Evolutionary conservation across 2,888 invertebrate species (phyloP), one percentile per base, ranked within the genome.

Genomic region (Macaria notata): DNA sequence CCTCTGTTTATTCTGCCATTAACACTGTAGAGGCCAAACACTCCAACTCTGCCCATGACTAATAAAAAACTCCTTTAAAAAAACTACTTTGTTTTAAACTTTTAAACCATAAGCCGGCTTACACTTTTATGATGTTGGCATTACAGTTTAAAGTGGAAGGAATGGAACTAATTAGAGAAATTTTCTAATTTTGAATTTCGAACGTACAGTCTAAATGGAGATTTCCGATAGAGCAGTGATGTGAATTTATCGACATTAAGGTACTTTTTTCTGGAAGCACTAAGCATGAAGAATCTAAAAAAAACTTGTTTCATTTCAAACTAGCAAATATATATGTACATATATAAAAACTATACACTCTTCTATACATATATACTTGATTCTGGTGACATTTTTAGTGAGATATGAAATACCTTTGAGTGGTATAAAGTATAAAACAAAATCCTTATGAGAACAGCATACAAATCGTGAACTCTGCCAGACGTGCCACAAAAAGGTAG

Each of bases 1-100:
- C 49, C 56, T 54, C 54, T 84, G 72, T 86, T 86, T 83, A 71
- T 71, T 38, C 47, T 72, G 51, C 76, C 78, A 83, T 86, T 86
- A 83, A 69, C 86, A 79, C 79, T 66, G 50, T 29, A 66, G 71
- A 73, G 69, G 75, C 79, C 81, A 80, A 83, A 76, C 66, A 59
- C 54, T 54, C 54, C 51, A 44, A 45, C 30, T 46, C 33, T 49
- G 50, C 46, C 41, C 49, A 33, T n/a, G 42, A 31, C 54, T 54
- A 70, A 78, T 78, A 79, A 81, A 81, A 19, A 78, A 79, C 73
- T 69, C 67, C 73, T 78, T 71, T 72, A 75, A 71, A 72, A 60
- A 65, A 63, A 54, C 48, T 9, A 48, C 39, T 56, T 67, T 69
- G 70, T 79, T 78, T 75, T 19, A 19, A 19, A 19, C 19, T 76